phyloP scores from a whole-genome alignment of 2,888 invertebrate genomes.

The Imbricaverruca yamaguchii region DNA sequence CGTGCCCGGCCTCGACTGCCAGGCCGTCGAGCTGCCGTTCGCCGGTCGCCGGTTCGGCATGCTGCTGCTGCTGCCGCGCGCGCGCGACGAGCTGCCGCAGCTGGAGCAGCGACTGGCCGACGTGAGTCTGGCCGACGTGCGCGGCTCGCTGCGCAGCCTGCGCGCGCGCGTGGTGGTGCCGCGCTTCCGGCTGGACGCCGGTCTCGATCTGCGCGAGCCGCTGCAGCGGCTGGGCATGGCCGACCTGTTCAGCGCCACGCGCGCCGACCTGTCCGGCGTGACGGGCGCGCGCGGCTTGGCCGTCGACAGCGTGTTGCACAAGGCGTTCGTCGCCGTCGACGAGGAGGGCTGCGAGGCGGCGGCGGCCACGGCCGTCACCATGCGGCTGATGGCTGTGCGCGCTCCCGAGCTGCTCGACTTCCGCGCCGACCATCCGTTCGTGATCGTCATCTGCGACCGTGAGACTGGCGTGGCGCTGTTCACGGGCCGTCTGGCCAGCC shows the following conservation, averaged over 20 bases:
- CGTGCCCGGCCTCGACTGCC: too few species aligned
- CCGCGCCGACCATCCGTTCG: conserved; percentile 30
- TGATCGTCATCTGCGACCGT: conserved; percentile 29
- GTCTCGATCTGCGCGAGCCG: conserved; percentile 54
- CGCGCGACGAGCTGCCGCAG: conserved; percentile 54
- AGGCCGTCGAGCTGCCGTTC: conserved; percentile 67
- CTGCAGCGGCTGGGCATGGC: conserved; percentile 62
- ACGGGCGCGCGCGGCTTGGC: conserved; percentile 46
- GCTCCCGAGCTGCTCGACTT: conserved; percentile 12
- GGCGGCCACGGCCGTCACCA: conserved; percentile 59
- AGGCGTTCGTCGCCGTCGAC: conserved; percentile 76
- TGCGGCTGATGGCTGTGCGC: background rate
- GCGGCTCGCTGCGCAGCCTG: conserved; percentile 46
- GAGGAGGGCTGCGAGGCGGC: conserved; percentile 82
- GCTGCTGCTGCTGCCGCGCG: conserved; percentile 65
- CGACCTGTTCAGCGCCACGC: conserved; percentile 52
- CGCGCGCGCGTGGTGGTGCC: conserved; percentile 64
- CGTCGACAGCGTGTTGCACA: conserved; percentile 68
- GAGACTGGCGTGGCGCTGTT: conserved; percentile 28
- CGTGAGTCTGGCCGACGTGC: conserved; percentile 49
- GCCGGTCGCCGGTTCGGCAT: conserved; percentile 59
- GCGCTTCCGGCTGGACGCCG: conserved; percentile 69
- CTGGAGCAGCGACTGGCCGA: conserved; percentile 59
- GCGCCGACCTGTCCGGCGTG: conserved; percentile 59
- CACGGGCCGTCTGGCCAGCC: too few species aligned